Evolutionary conservation across 2,888 invertebrate genomes (phyloP).

Genomic region (Phyto melanocephala): DNA sequence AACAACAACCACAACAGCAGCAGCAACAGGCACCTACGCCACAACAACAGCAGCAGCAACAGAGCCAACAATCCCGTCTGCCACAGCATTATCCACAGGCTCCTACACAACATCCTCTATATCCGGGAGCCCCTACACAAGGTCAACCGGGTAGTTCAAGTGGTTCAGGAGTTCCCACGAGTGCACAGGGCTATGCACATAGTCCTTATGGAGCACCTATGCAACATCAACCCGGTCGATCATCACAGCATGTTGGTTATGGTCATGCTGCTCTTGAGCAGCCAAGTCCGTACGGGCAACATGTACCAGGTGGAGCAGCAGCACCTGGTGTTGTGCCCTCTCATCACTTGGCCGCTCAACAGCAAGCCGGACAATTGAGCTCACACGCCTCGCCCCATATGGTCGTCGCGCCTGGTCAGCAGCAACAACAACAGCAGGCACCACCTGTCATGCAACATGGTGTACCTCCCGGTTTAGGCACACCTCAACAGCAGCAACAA

Average conservation of each 20-base stretch:
- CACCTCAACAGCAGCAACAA: conserved; percentile 69
- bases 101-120: conserved; percentile 80
- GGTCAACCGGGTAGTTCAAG: conserved; percentile 71
- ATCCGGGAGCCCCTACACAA: conserved; percentile 78
- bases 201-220: conserved; percentile 77
- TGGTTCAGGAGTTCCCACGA: conserved; percentile 73
- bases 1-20: conserved; percentile 80
- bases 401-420: conserved; percentile 69
- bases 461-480: conserved; percentile 69
- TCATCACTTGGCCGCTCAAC: conserved; percentile 76
- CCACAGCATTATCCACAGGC: conserved; percentile 81
- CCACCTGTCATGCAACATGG: conserved; percentile 67
- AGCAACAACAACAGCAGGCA: conserved; percentile 69
- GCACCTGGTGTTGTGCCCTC: conserved; percentile 74
- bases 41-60: conserved; percentile 79
- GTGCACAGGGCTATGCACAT: conserved; percentile 79
- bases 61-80: conserved; percentile 80
- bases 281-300: conserved; percentile 78
- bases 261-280: conserved; percentile 77
- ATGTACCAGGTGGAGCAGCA: conserved; percentile 74
- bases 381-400: conserved; percentile 80
- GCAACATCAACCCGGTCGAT: conserved; percentile 78
- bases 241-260: conserved; percentile 78
- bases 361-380: conserved; percentile 76
- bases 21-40: conserved; percentile 72